These are phyloP conservation scores for Noctua fimbriata DNA, from an alignment of 2,888 invertebrate species.

Conservation along the genomic window DNA sequence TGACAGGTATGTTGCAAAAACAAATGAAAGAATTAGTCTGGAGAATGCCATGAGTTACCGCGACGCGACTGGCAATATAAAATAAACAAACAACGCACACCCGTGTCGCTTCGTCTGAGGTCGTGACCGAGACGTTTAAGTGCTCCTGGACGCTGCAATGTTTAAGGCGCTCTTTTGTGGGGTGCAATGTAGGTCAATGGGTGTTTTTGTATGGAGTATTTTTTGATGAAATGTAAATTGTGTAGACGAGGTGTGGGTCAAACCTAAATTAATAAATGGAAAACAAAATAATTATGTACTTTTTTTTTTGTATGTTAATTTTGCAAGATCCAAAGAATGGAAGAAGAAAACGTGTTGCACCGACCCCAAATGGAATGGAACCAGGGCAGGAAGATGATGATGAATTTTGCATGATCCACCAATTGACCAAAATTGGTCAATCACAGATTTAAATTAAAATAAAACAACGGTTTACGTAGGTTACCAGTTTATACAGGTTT, in stretches of 20 bases:
- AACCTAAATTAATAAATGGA: neutral
- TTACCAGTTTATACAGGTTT: too few relatives aligned
- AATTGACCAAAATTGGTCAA: neutral
- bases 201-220: neutral
- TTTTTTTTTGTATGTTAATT: neutral
- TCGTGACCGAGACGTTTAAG: neutral
- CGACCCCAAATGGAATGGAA: too few relatives aligned
- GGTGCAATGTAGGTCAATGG: slow-evolving; percentile 54
- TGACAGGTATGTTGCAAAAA: neutral
- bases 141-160: slow-evolving; percentile 45
- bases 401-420: neutral
- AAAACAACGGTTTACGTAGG: too few relatives aligned
- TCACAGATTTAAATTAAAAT: neutral
- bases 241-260: neutral
- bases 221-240: slow-evolving; percentile 11
- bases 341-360: too few relatives aligned
- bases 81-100: neutral
- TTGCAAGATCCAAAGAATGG: too few relatives aligned
- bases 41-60: neutral
- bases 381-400: too few relatives aligned
- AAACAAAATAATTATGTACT: neutral
- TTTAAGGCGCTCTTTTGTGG: slow-evolving; percentile 35
- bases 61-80: neutral
- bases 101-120: neutral
- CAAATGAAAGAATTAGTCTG: neutral